phyloP scores from a whole-genome alignment of 2,797 vertebrate genomes.

The Zalophus californianus region DNA sequence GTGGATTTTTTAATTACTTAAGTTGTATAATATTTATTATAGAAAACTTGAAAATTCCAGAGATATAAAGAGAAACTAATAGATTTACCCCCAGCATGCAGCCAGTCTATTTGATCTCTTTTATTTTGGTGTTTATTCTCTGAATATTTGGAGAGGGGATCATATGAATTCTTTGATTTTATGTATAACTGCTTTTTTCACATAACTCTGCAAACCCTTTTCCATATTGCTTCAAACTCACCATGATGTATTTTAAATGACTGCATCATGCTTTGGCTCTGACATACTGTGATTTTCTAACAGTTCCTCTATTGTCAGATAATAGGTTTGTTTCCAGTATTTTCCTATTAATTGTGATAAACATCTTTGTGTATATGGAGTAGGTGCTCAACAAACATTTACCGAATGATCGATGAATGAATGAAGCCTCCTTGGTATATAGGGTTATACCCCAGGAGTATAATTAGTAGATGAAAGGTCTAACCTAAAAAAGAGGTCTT shows the following conservation, averaged over 20 bases:
- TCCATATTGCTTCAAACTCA: not conserved
- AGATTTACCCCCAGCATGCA: not conserved
- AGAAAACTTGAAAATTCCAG: conserved; percentile 10
- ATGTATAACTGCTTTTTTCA: not conserved
- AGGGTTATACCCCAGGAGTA: not conserved
- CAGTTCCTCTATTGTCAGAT: not conserved
- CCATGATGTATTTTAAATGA: not conserved
- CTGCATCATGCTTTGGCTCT: not conserved
- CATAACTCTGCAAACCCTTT: not conserved
- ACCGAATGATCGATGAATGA: not conserved
- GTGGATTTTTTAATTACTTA: not conserved
- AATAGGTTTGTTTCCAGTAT: not conserved
- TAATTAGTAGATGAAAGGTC: conserved; percentile 25
- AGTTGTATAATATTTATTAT: not conserved
- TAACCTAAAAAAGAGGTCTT: not conserved
- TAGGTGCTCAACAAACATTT: not conserved
- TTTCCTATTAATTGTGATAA: not conserved
- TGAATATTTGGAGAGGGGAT: not conserved
- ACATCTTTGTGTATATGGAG: not conserved
- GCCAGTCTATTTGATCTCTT: not conserved
- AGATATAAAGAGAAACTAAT: not conserved
- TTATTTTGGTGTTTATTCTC: not conserved
- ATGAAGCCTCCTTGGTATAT: not conserved
- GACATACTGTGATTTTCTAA: not conserved
- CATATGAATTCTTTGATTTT: not conserved